A percentile compares a stretch with the other conserved stretches of the same genome.
Conservation (phyloP, 2,113 vertebrate species). For the Cygnus atratus region DNA sequence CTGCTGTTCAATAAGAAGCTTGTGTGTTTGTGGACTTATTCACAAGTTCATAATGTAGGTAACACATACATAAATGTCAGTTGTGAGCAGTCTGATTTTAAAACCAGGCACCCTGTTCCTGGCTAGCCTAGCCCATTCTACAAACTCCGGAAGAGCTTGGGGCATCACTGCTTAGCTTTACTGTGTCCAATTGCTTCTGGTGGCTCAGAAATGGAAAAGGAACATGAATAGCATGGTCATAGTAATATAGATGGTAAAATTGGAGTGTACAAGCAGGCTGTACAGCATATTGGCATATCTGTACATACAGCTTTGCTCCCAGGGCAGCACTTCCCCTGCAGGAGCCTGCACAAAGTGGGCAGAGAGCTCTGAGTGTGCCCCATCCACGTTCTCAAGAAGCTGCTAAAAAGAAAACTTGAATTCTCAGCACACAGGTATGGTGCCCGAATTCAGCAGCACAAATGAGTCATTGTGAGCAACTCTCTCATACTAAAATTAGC, state of each 20-base stretch:
- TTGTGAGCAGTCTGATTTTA: neutral
- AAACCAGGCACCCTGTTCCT: constrained; percentile 1
- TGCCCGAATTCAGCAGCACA: neutral
- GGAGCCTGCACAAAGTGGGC: neutral
- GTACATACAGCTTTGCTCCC: neutral
- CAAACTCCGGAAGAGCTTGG: neutral
- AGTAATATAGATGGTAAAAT: neutral
- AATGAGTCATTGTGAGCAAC: neutral
- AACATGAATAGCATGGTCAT: neutral
- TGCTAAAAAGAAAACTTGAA: neutral
- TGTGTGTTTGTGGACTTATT: neutral
- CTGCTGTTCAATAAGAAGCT: neutral
- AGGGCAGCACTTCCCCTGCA: neutral
- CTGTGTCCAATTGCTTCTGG: neutral
- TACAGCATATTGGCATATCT: neutral
- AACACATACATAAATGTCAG: neutral
- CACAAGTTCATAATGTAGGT: neutral
- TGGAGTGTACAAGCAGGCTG: neutral
- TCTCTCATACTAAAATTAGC: neutral
- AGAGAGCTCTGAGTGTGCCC: neutral
- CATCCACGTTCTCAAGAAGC: neutral
- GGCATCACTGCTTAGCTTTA: neutral
- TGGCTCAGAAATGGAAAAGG: neutral
- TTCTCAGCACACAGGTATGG: neutral
- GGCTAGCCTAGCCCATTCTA: neutral